phyloP scores from a whole-genome alignment of 2,797 vertebrate species.

The Sebastes taczanowskii region DNA sequence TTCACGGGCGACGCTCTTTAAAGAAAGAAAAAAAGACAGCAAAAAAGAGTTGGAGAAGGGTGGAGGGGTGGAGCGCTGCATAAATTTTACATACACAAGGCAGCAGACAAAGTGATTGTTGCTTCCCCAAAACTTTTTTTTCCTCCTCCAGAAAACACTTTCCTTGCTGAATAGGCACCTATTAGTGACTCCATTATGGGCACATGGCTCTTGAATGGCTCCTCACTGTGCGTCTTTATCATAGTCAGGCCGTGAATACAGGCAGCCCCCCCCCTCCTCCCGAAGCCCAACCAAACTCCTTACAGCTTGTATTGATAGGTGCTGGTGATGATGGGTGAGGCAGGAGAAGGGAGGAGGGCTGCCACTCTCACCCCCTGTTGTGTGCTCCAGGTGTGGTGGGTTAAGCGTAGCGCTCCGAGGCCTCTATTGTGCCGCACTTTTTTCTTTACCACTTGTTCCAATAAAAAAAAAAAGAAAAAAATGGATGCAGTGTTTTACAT shows the following conservation, averaged over 20 bases:
- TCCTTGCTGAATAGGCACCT: slow-evolving; percentile 85
- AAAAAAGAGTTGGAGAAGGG: slow-evolving; percentile 63
- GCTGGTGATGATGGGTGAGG: slow-evolving; percentile 68
- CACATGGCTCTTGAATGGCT: slow-evolving; percentile 82
- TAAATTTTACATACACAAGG: slow-evolving; percentile 85
- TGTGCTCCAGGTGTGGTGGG: slow-evolving; percentile 90
- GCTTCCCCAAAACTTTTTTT: slow-evolving; percentile 79
- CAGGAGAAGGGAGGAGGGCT: slow-evolving; percentile 47
- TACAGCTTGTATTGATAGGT: slow-evolving; percentile 80
- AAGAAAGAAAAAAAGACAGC: slow-evolving; percentile 57
- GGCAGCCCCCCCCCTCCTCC: slow-evolving; percentile 44
- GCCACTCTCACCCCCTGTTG: slow-evolving; percentile 71
- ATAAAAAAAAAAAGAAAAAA: slow-evolving; percentile 56
- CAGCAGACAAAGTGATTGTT: slow-evolving; percentile 83
- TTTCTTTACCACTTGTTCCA: slow-evolving; percentile 82
- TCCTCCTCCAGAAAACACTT: slow-evolving; percentile 83
- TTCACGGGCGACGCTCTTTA: slow-evolving; percentile 77
- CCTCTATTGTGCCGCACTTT: slow-evolving; percentile 84
- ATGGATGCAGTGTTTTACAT: slow-evolving; percentile 86
- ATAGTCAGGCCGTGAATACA: slow-evolving; percentile 79
- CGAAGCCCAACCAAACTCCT: slow-evolving; percentile 58
- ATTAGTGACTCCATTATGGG: slow-evolving; percentile 88
- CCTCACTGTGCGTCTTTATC: slow-evolving; percentile 86
- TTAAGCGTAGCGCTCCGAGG: slow-evolving; percentile 75
- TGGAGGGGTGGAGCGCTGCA: slow-evolving; percentile 69